Evolutionary conservation across 2,113 vertebrate species (phyloP), one percentile per base, ranked within the genome.

Genomic region (Chloropsis cyanopogon): DNA sequence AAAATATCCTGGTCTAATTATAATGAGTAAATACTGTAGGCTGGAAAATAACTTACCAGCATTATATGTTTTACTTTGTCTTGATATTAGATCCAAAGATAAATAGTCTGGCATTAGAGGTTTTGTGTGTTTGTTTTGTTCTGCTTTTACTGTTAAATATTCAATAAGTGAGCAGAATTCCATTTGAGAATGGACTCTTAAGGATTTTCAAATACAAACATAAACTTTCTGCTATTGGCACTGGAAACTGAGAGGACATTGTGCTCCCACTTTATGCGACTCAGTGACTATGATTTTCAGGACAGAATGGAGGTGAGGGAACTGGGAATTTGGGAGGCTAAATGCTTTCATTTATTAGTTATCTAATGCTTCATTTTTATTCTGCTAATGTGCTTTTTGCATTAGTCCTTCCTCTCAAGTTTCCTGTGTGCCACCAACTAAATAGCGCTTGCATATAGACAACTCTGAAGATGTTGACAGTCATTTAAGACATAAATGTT

Each of bases 391-490:
- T 66, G 29, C 5, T 83, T 13, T 60, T 82, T 56, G 39, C 8
- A 12, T 65, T 60, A 39, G 17, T 44, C 1, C 1, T 46, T 63
- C 12, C 10, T 53, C 35, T 49, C 11, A 23, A 37, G 23, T 28
- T 66, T 41, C 20, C 12, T 28, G 10, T 46, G 66, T 78, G 15
- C 47, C 70, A 33, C 46, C 8, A 37, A 20, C 17, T 21, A 29
- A 69, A 24, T 7, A 8, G 19, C 24, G 12, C 23, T 41, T 41
- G 33, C 0, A 0, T 35, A 47, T 1, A 52, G 33, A 68, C 9
- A 83, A 25, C 12, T 92, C 54, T 56, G 42, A 80, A 81, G 31
- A 29, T 24, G 5, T 10, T 79, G 63, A 64, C 25, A 65, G 8
- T 33, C 14, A 16, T 33, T 33, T 17, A 65, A 75, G 49, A 22